Evolutionary conservation across 2,888 invertebrate species (phyloP).

Genomic region (Acanthococcus lagerstroemiae): DNA sequence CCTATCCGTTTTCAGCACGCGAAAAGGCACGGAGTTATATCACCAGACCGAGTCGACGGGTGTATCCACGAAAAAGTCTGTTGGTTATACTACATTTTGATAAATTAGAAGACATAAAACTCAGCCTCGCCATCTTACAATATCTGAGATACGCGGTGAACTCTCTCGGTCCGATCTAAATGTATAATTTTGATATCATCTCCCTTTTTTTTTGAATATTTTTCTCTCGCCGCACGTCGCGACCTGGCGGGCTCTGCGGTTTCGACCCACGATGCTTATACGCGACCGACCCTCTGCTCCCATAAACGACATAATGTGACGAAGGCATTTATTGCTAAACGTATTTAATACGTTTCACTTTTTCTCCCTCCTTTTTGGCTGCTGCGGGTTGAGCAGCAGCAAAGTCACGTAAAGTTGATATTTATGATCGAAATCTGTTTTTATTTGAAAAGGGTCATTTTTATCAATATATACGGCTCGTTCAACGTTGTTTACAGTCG

Average conservation of each 20-base stretch:
- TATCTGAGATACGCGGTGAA: slow-evolving; percentile 14
- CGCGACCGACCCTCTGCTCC: too few relatives aligned
- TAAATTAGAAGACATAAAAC: slow-evolving; percentile 26
- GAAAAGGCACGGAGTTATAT: too few relatives aligned
- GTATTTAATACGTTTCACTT: slow-evolving; percentile 19
- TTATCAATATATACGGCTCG: slow-evolving; percentile 14
- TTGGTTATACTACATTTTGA: slow-evolving; percentile 6
- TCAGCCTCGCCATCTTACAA: slow-evolving; percentile 17
- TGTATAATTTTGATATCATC: too few relatives aligned
- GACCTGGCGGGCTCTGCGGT: too few relatives aligned
- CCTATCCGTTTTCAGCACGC: too few relatives aligned
- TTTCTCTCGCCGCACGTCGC: too few relatives aligned
- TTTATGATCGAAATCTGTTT: slow-evolving; percentile 20
- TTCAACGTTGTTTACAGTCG: too few relatives aligned
- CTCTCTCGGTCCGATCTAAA: slow-evolving; percentile 17
- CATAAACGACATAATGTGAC: slow-evolving; percentile 22
- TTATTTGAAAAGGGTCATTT: slow-evolving; percentile 22
- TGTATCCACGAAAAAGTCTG: too few relatives aligned
- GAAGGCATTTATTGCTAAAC: slow-evolving; percentile 28
- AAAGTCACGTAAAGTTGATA: slow-evolving; percentile 17
- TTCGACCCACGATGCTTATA: slow-evolving; percentile 13
- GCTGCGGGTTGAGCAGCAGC: too few relatives aligned
- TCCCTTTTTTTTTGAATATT: slow-evolving; percentile 27
- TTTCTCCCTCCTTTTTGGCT: not conserved
- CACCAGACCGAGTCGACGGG: too few relatives aligned